Percentiles rank a stretch among this genome's conserved stretches.
Evolutionary conservation across 2,113 vertebrate genomes (phyloP).

Genomic region (Potamarius usumacintae): DNA sequence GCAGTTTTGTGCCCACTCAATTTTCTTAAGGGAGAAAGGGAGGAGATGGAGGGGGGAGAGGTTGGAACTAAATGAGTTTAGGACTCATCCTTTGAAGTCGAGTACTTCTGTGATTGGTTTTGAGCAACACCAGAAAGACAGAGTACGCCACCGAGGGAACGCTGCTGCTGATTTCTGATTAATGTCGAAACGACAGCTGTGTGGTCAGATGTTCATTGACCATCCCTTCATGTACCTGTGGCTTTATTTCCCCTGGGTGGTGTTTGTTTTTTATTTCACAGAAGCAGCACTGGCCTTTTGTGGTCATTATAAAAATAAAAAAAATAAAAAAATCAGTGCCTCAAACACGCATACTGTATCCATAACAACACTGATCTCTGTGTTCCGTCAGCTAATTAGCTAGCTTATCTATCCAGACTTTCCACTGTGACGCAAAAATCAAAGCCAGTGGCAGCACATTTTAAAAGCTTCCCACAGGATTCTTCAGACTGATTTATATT

Average conservation of each 20-base stretch:
- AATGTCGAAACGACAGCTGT: not conserved
- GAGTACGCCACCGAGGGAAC: not conserved
- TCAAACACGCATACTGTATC: not conserved
- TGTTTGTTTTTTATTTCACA: not conserved
- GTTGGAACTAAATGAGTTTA: conserved; percentile 11
- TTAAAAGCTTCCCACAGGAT: not conserved
- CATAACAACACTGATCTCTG: not conserved
- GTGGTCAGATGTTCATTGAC: not conserved
- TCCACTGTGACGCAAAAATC: not conserved
- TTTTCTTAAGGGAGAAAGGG: conserved; percentile 16
- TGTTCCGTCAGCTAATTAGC: not conserved
- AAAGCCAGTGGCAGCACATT: not conserved
- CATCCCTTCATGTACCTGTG: not conserved
- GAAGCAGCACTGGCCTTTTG: not conserved
- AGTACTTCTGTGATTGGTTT: conserved; percentile 2
- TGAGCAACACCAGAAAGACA: not conserved
- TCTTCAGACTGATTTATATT: not conserved
- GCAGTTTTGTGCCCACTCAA: conserved; percentile 52
- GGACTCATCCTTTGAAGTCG: conserved; percentile 6
- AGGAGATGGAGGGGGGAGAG: conserved; percentile 18
- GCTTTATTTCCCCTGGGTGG: not conserved
- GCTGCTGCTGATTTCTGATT: not conserved
- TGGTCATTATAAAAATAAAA: not conserved
- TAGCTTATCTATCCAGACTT: not conserved
- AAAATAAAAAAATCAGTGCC: not conserved